Evolutionary conservation across 2,888 invertebrate species (phyloP).

Genomic region (Loripinus fragilis): DNA sequence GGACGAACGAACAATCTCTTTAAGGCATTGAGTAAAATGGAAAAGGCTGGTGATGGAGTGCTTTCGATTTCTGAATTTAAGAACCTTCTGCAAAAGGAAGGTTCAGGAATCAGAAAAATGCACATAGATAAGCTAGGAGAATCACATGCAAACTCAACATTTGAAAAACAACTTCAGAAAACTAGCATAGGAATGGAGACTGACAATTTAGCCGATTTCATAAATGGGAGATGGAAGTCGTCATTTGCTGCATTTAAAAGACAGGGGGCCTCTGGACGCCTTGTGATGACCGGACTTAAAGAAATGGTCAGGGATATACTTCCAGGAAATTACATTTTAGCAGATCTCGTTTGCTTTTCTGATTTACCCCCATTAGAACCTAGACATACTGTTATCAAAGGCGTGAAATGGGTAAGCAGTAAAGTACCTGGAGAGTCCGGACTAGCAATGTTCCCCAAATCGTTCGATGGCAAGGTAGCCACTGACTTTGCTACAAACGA

Average conservation of each 20-base stretch:
- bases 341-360: slow-evolving; percentile 54
- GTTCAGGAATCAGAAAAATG: background rate
- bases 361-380: slow-evolving; percentile 56
- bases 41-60: slow-evolving; percentile 33
- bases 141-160: background rate
- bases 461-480: slow-evolving; percentile 48
- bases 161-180: slow-evolving; percentile 31
- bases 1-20: slow-evolving; percentile 32
- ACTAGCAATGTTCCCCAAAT: slow-evolving; percentile 47
- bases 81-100: slow-evolving; percentile 33
- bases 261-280: slow-evolving; percentile 42
- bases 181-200: slow-evolving; percentile 30
- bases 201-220: slow-evolving; percentile 37
- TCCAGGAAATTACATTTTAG: slow-evolving; percentile 54
- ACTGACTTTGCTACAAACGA: slow-evolving; percentile 58
- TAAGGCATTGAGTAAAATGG: slow-evolving; percentile 42
- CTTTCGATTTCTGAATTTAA: slow-evolving; percentile 46
- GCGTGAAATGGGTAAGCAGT: slow-evolving; percentile 48
- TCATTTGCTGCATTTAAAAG: slow-evolving; percentile 54
- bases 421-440: slow-evolving; percentile 46
- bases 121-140: slow-evolving; percentile 15
- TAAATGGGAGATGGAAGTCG: slow-evolving; percentile 57
- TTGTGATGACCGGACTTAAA: slow-evolving; percentile 53
- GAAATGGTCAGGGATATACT: slow-evolving; percentile 54
- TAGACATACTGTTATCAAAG: slow-evolving; percentile 49